These are phyloP conservation scores for Neolamprologus multifasciatus DNA, from an alignment of 2,797 vertebrate genomes.

Conservation along the genomic window DNA sequence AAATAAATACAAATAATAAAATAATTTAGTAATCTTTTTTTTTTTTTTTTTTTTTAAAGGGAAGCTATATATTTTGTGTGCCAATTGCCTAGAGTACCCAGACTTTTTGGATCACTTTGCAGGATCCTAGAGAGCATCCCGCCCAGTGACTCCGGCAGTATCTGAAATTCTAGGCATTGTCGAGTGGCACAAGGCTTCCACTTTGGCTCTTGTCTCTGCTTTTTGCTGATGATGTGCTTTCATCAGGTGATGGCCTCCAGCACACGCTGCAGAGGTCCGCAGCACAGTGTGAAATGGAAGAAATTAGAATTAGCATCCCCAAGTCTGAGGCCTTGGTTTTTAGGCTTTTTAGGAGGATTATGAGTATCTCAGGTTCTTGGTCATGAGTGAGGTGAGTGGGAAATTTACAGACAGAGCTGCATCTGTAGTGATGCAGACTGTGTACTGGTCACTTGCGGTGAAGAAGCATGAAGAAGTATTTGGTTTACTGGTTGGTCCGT, in stretches of 20 bases:
- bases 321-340: neutral
- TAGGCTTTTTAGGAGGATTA: neutral
- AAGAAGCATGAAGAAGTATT: neutral
- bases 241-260: neutral
- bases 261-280: fast-evolving
- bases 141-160: neutral
- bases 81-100: neutral
- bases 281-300: neutral
- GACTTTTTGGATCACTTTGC: neutral
- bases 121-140: neutral
- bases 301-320: neutral
- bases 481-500: fast-evolving
- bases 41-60: neutral
- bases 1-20: neutral
- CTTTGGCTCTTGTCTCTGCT: neutral
- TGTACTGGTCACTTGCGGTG: neutral
- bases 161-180: neutral
- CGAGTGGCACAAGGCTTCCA: neutral
- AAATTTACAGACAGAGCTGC: neutral
- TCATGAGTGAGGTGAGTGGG: neutral
- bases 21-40: neutral
- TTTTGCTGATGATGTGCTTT: neutral
- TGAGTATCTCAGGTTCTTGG: neutral
- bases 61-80: neutral
- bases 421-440: neutral